Percentiles rank a stretch among this genome's conserved stretches.
These are phyloP conservation scores for Trematomus loennbergii DNA, from an alignment of 2,113 vertebrate species.

Conservation along the genomic window DNA sequence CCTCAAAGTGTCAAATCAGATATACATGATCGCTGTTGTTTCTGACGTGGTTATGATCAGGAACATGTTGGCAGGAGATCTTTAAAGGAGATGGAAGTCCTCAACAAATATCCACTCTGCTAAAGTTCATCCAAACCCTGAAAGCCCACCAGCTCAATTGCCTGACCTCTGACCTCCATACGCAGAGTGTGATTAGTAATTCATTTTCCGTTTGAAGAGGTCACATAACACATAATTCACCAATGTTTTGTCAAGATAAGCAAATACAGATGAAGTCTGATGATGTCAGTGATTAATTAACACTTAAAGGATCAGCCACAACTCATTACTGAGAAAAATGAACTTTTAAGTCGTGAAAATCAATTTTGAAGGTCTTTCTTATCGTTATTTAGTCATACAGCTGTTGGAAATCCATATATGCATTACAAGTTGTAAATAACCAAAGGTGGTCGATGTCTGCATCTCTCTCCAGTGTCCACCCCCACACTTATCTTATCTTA, in stretches of 20 bases:
- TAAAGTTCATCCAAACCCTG: too few relatives aligned
- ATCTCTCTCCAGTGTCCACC: not conserved
- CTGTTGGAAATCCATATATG: too few relatives aligned
- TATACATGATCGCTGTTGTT: not conserved
- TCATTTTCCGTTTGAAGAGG: not conserved
- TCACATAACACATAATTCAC: too few relatives aligned
- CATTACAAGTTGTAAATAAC: too few relatives aligned
- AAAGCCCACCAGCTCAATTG: not conserved
- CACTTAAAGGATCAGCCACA: too few relatives aligned
- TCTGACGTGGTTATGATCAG: slow-evolving; percentile 1
- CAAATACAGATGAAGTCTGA: too few relatives aligned
- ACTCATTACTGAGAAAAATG: too few relatives aligned
- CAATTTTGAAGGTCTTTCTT: too few relatives aligned
- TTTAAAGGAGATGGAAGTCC: not conserved
- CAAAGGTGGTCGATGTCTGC: not conserved
- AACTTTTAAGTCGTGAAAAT: too few relatives aligned
- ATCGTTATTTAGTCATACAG: too few relatives aligned
- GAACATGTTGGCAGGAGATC: not conserved
- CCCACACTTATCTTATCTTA: not conserved
- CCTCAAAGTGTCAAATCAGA: slow-evolving; percentile 33
- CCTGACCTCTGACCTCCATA: not conserved
- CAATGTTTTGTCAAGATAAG: too few relatives aligned
- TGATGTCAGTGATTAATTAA: too few relatives aligned
- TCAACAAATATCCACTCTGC: not conserved
- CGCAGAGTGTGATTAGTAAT: not conserved